phyloP scores from a whole-genome alignment of 2,113 vertebrate species.

The Campylomormyrus tamandua region DNA sequence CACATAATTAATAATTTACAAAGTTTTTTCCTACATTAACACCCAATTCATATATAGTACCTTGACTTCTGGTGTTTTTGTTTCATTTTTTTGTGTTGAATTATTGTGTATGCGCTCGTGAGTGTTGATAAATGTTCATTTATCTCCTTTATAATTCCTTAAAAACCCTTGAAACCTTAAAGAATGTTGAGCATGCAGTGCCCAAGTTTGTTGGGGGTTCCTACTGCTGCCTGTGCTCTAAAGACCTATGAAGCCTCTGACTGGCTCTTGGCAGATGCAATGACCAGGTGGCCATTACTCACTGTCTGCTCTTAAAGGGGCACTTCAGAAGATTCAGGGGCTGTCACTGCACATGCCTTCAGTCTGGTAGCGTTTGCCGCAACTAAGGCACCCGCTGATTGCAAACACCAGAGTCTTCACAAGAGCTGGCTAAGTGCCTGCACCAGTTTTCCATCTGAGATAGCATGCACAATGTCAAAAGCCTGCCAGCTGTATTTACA shows the following conservation, averaged over 20 bases:
- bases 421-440: neutral
- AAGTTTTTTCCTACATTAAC: neutral
- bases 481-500: neutral
- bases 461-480: neutral
- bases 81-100: neutral
- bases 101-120: neutral
- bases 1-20: neutral
- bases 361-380: constrained; percentile 44
- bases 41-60: neutral
- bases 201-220: neutral
- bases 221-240: neutral
- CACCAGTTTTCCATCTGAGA: neutral
- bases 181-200: neutral
- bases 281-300: constrained; percentile 59
- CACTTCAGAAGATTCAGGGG: constrained; percentile 71
- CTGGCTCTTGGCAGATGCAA: constrained; percentile 43
- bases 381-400: neutral
- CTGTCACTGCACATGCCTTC: constrained; percentile 62
- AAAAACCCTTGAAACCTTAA: neutral
- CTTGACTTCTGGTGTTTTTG: neutral
- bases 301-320: constrained; percentile 69
- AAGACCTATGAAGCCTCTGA: neutral
- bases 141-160: neutral
- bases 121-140: neutral
- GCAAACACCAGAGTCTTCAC: neutral